Conservation (phyloP, 2,797 vertebrate species). For the Apogon hyalosoma region DNA sequence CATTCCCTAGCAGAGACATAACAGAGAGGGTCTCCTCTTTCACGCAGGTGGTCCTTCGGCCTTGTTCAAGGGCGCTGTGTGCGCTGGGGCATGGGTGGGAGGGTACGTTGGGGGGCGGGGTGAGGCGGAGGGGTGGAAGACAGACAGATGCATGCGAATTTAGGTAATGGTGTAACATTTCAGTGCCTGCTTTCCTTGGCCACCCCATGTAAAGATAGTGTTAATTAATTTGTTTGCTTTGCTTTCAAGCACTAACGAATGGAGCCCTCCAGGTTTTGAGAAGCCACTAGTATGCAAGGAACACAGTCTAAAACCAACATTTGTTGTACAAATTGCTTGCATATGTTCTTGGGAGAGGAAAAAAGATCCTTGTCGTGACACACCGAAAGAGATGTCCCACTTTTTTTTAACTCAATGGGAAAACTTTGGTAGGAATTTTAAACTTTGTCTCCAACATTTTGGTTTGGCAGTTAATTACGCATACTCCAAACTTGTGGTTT, state of each 20-base stretch:
- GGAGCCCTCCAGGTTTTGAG: slow-evolving; percentile 78
- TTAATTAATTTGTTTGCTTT: slow-evolving; percentile 93
- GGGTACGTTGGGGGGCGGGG: slow-evolving; percentile 34
- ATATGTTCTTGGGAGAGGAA: slow-evolving; percentile 82
- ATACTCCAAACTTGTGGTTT: slow-evolving; percentile 71
- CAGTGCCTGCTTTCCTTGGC: slow-evolving; percentile 86
- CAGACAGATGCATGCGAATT: slow-evolving; percentile 89
- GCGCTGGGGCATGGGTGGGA: slow-evolving; percentile 64
- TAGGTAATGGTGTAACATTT: slow-evolving; percentile 87
- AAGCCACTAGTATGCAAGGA: slow-evolving; percentile 83
- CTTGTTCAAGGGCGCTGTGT: slow-evolving; percentile 86
- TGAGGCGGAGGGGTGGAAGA: slow-evolving; percentile 44
- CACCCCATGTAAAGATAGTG: slow-evolving; percentile 86
- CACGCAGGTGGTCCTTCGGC: slow-evolving; percentile 90
- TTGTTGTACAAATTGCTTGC: slow-evolving; percentile 89
- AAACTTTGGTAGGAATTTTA: slow-evolving; percentile 55
- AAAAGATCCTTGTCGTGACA: slow-evolving; percentile 70
- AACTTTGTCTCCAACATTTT: slow-evolving; percentile 59
- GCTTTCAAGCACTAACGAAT: slow-evolving; percentile 83
- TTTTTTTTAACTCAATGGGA: slow-evolving; percentile 40
- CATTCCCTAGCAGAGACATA: slow-evolving; percentile 93
- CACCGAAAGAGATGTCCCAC: slow-evolving; percentile 69
- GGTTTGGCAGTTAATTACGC: slow-evolving; percentile 71
- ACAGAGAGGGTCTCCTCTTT: slow-evolving; percentile 89
- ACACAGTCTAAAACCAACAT: slow-evolving; percentile 86